Percentiles rank a stretch among this genome's conserved stretches.
These are phyloP conservation scores for Myrmecophaga tridactyla DNA, from an alignment of 2,113 vertebrate genomes.

Conservation along the genomic window DNA sequence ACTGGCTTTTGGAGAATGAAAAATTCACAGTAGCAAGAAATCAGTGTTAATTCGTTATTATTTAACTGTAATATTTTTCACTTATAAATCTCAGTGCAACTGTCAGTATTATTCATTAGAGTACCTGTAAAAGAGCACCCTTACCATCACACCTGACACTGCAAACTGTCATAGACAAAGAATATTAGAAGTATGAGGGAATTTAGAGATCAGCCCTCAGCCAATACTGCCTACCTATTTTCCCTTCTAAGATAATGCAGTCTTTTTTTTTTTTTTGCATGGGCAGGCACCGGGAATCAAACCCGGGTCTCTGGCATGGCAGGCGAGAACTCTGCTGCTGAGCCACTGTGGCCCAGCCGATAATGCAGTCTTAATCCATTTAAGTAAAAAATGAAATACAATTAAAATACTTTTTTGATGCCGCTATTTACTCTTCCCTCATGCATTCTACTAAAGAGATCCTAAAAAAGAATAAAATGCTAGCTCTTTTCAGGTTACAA, in stretches of 20 bases:
- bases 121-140: not conserved
- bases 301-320: too few relatives aligned
- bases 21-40: not conserved
- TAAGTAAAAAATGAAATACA: not conserved
- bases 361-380: not conserved
- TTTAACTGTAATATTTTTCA: constrained; percentile 4
- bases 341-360: too few relatives aligned
- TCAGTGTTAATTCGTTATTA: not conserved
- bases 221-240: not conserved
- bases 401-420: not conserved
- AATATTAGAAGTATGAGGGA: not conserved
- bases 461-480: not conserved
- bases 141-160: not conserved
- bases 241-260: not conserved
- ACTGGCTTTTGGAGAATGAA: not conserved
- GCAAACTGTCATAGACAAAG: not conserved
- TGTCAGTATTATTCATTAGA: not conserved
- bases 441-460: not conserved
- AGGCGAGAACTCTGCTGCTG: too few relatives aligned
- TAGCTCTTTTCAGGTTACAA: not conserved
- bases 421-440: not conserved
- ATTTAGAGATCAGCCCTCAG: not conserved
- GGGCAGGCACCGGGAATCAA: too few relatives aligned
- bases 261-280: too few relatives aligned
- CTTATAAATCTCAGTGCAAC: not conserved